phyloP scores from a whole-genome alignment of 2,888 invertebrate genomes.

The Parnassius orleans region DNA sequence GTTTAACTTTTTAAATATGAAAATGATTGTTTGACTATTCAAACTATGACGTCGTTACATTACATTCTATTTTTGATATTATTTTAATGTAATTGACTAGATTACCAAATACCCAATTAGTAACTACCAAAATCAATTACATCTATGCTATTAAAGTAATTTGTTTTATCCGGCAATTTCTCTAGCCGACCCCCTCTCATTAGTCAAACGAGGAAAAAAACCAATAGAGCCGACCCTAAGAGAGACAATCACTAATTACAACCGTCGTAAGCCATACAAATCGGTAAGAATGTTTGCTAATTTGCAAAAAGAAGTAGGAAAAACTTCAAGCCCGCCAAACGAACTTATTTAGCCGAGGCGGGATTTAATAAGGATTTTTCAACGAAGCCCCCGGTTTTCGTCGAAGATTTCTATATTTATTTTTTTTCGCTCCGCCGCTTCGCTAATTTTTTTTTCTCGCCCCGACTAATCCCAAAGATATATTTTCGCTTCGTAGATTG shows the following conservation, averaged over 20 bases:
- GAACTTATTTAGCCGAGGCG: slow-evolving; percentile 75
- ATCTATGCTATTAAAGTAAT: slow-evolving; percentile 20
- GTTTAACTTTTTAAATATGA: too few species aligned
- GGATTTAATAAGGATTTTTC: slow-evolving; percentile 80
- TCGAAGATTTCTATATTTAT: slow-evolving; percentile 57
- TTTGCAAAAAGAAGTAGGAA: slow-evolving; percentile 54
- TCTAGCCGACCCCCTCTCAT: slow-evolving; percentile 55
- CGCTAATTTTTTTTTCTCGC: slow-evolving; percentile 41
- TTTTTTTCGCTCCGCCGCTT: slow-evolving; percentile 21
- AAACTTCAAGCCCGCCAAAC: slow-evolving; percentile 59
- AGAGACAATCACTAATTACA: slow-evolving; percentile 75
- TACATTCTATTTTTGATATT: too few species aligned
- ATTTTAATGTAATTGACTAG: too few species aligned
- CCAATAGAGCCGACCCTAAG: slow-evolving; percentile 53
- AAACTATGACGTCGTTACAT: too few species aligned
- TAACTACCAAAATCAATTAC: slow-evolving; percentile 19
- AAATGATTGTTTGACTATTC: too few species aligned
- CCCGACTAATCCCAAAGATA: slow-evolving; percentile 63
- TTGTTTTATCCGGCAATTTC: slow-evolving; percentile 54
- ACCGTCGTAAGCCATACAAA: slow-evolving; percentile 74
- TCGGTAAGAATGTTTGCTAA: slow-evolving; percentile 78
- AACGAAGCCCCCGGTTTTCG: slow-evolving; percentile 60
- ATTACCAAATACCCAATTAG: too few species aligned
- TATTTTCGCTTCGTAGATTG: slow-evolving; percentile 61
- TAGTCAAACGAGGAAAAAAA: slow-evolving; percentile 60